These are phyloP conservation scores for Heliconius hermathena DNA, from an alignment of 1,140 invertebrate genomes.

Conservation along the genomic window DNA sequence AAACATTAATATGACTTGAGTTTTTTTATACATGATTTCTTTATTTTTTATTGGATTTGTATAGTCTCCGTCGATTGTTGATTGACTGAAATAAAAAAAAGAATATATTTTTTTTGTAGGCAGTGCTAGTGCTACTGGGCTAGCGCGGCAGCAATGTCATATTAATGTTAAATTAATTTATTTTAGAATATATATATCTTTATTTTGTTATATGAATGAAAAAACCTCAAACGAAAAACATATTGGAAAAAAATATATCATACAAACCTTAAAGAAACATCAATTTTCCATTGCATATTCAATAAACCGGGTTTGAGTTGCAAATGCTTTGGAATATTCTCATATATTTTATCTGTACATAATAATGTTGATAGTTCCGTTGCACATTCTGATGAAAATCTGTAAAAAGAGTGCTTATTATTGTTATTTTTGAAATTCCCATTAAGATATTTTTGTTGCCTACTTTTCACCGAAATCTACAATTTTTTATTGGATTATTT, in stretches of 20 bases:
- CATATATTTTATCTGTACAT: conserved; percentile 62
- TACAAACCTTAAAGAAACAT: conserved; percentile 63
- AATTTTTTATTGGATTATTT: too few species aligned
- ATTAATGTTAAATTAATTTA: too few species aligned
- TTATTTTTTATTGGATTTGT: conserved; percentile 42
- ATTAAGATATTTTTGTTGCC: too few species aligned
- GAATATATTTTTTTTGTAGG: too few species aligned
- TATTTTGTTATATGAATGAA: background rate
- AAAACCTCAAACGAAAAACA: background rate
- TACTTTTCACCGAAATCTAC: too few species aligned
- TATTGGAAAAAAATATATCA: background rate
- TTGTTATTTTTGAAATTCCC: background rate
- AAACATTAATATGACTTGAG: conserved; percentile 57
- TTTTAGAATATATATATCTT: too few species aligned
- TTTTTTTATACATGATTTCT: conserved; percentile 54
- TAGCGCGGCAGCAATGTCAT: too few species aligned
- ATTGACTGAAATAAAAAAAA: conserved; percentile 56
- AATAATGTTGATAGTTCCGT: conserved; percentile 54
- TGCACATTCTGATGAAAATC: conserved; percentile 63
- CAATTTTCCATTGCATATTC: conserved; percentile 66
- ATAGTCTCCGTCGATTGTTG: conserved; percentile 50
- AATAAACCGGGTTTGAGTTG: conserved; percentile 55
- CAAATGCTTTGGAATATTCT: conserved; percentile 59
- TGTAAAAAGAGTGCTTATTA: conserved; percentile 26
- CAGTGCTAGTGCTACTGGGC: too few species aligned